Evolutionary conservation across 2,888 invertebrate genomes (phyloP).

Genomic region (Drosophila stalkeri): DNA sequence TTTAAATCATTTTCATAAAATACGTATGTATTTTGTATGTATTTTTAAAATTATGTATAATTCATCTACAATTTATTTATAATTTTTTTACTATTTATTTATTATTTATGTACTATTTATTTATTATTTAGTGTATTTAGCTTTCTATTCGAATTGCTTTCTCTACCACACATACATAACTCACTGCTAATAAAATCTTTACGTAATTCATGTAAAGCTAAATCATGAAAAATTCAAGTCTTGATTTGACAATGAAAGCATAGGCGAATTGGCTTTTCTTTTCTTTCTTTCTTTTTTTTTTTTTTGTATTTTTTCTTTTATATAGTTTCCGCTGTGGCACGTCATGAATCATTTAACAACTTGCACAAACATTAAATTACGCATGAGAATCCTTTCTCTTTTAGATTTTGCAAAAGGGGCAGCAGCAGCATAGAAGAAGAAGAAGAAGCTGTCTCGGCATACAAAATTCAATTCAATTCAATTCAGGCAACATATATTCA

Average conservation of each 20-base stretch:
- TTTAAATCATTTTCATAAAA: no score
- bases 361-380: constrained; percentile 71
- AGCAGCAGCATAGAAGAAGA: background rate
- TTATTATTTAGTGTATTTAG: background rate
- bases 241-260: constrained; percentile 31
- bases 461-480: constrained; percentile 64
- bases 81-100: background rate
- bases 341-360: constrained; percentile 70
- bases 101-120: background rate
- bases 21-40: no score
- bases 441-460: constrained; percentile 32
- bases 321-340: constrained; percentile 11
- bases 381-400: constrained; percentile 59
- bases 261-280: background rate
- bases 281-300: background rate
- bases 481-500: constrained; percentile 23
- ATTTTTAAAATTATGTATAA: no score
- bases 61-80: background rate
- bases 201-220: background rate
- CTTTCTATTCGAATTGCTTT: background rate
- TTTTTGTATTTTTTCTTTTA: background rate
- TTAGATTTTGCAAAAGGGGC: constrained; percentile 15
- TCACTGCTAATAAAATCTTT: background rate
- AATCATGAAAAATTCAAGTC: constrained; percentile 5
- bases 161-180: background rate